Percentiles rank a stretch among this genome's conserved stretches.
Conservation (phyloP, 2,113 vertebrate genomes). For the Ptyas mucosa region DNA sequence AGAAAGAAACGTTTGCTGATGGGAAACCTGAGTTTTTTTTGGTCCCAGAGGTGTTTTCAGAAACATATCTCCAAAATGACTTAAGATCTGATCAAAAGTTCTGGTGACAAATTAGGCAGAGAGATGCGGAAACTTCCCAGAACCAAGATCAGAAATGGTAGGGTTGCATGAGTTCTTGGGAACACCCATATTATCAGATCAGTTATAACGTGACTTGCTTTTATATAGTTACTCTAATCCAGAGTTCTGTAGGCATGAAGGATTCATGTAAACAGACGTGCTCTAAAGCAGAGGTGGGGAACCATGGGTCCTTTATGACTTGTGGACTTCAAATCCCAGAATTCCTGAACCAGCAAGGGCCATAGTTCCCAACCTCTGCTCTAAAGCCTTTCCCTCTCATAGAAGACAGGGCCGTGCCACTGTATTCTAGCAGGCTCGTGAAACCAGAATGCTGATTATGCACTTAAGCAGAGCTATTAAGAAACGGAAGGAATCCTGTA, state of each 20-base stretch:
- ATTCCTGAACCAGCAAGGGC: neutral
- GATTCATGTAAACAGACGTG: neutral
- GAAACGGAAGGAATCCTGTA: neutral
- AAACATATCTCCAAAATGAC: neutral
- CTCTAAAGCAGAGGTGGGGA: neutral
- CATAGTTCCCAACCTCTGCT: neutral
- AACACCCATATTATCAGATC: neutral
- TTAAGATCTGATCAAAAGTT: neutral
- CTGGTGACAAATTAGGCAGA: neutral
- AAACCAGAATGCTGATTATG: neutral
- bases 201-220: neutral
- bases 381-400: neutral
- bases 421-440: neutral
- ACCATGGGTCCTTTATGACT: neutral
- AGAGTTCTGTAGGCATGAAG: neutral
- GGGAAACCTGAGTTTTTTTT: slow-evolving; percentile 42
- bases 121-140: neutral
- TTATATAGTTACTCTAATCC: neutral
- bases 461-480: neutral
- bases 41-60: neutral
- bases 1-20: slow-evolving; percentile 77
- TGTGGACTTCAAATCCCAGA: neutral
- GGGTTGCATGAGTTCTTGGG: neutral
- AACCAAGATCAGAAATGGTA: neutral
- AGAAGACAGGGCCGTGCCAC: neutral